These are phyloP conservation scores for Heliocidaris tuberculata DNA, from an alignment of 35 echinoderm and acorn worm genomes.

Conservation along the genomic window DNA sequence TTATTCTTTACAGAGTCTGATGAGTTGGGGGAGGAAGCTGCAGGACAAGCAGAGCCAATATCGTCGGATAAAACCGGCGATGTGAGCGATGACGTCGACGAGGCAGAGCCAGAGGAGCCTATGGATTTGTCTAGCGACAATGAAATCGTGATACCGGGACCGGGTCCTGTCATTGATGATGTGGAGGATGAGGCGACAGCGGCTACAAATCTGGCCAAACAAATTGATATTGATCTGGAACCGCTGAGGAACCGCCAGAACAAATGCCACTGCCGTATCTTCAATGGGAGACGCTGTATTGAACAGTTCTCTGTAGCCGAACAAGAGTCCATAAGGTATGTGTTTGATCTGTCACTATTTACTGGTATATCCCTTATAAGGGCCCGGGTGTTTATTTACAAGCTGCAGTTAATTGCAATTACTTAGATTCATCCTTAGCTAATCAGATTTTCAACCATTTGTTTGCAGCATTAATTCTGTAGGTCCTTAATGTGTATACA, in stretches of 20 bases:
- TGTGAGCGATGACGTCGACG: not conserved
- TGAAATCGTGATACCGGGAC: too few species aligned
- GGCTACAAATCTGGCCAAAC: not conserved
- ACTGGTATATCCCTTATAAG: not conserved
- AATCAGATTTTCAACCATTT: too few species aligned
- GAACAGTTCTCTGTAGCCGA: conserved; percentile 12
- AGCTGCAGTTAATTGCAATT: too few species aligned
- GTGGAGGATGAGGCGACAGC: not conserved
- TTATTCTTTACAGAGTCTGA: conserved; percentile 9
- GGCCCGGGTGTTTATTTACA: too few species aligned
- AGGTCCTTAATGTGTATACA: too few species aligned
- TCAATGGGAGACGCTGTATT: conserved; percentile 49
- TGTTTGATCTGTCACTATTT: conserved; percentile 17
- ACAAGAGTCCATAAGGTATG: conserved; percentile 25
- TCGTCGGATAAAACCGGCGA: not conserved
- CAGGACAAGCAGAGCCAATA: conserved; percentile 6
- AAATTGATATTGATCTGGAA: not conserved
- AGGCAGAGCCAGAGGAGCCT: too few species aligned
- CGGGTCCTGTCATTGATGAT: not conserved
- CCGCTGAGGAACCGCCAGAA: conserved; percentile 1
- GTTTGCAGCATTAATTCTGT: too few species aligned
- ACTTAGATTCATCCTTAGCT: too few species aligned
- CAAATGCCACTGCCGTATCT: conserved; percentile 18
- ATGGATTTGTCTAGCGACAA: too few species aligned
- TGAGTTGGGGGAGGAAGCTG: not conserved